Base-by-base conservation (phyloP, 2,888 invertebrate genomes). In the Diloba caeruleocephala region DNA sequence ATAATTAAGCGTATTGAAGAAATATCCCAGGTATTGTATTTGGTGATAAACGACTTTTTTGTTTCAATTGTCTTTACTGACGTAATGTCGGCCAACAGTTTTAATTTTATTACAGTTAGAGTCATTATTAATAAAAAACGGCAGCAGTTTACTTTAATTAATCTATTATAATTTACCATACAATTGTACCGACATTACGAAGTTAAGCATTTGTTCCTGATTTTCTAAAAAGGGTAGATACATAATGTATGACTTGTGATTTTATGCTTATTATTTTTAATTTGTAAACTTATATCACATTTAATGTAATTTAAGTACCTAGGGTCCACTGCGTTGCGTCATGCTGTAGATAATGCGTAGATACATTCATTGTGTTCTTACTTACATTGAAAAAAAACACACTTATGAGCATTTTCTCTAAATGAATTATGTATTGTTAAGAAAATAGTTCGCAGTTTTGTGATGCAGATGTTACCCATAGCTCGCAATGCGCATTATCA, bases 301-400 rank as follows among this genome's bases (percentile, higher is more conserved):
- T 57, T 44, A 60, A 71, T 56, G 64, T 71, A 71, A 72, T 56
- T 48, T 82, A 83, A 84, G 76, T 79, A 82, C 69, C 76, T 85
- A 83, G 85, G 85, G 85, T 85, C 85, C 85, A 85, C 80, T 79
- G 74, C 76, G 76, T 79, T 74, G 71, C 65, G 62, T 45, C 63
- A 65, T 68, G 71, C 72, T 74, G 74, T 84, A 83, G 78, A 64
- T 74, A 74, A 76, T 74, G 72, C 76, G 73, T 82, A 79, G 71
- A 65, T 78, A 71, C 77, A 69, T 56, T 79, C 72, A 76, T 66
- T 17, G 38, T 57, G 38, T 41, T 46, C 32, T 51, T 38, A 57
- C 33, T 33, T 44, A 33, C 17, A 53, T 53, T 49, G 10, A n/a
- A 13, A 9, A 14, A 23, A 1, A 37, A 25, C 32, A 21, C 29